These are phyloP conservation scores for Platycheirus albimanus DNA, from an alignment of 2,888 invertebrate species.

Conservation along the genomic window DNA sequence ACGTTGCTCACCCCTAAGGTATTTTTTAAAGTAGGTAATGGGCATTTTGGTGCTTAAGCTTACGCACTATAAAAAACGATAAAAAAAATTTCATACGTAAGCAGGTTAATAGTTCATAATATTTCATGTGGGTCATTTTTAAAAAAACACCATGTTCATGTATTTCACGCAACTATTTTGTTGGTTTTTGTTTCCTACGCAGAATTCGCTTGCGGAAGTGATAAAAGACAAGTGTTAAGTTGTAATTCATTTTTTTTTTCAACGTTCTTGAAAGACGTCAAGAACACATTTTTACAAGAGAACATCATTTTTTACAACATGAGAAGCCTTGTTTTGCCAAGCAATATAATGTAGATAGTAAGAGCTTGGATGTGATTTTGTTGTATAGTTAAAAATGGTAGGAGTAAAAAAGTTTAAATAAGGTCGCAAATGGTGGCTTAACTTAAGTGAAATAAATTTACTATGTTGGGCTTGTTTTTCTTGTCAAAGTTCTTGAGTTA, in stretches of 20 bases:
- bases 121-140: neutral
- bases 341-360: too few species aligned
- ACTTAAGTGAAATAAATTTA: too few species aligned
- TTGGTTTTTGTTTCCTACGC: slow-evolving; percentile 8
- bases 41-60: neutral
- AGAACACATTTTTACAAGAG: neutral
- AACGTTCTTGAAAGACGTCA: neutral
- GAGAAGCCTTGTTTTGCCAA: too few species aligned
- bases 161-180: slow-evolving; percentile 21
- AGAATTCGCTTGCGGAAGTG: slow-evolving; percentile 1
- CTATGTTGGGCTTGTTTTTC: too few species aligned
- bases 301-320: neutral
- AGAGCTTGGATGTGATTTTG: too few species aligned
- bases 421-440: too few species aligned
- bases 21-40: slow-evolving; percentile 4
- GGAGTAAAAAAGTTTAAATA: too few species aligned
- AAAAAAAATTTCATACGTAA: slow-evolving; percentile 1
- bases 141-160: too few species aligned
- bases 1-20: neutral
- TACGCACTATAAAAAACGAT: slow-evolving; percentile 8
- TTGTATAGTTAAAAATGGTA: too few species aligned
- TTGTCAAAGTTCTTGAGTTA: too few species aligned
- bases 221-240: neutral
- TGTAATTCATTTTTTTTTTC: neutral
- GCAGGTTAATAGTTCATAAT: slow-evolving; percentile 13